Conservation (phyloP, 2,888 invertebrate genomes). For the Acanthosepion pharaonis region DNA sequence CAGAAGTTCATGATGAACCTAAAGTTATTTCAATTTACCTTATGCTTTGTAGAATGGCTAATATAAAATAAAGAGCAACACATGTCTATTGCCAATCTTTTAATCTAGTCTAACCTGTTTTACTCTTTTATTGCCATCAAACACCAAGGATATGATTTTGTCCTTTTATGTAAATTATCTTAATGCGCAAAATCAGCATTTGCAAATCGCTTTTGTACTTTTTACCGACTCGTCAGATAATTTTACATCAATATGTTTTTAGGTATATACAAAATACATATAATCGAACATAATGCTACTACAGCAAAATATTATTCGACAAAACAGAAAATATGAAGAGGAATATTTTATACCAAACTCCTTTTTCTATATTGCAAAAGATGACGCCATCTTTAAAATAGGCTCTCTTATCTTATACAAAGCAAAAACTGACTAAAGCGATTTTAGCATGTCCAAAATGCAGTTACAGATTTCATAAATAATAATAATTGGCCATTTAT, state of each 20-base stretch:
- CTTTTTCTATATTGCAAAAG: neutral
- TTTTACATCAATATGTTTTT: neutral
- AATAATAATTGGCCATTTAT: neutral
- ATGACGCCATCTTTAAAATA: conserved; percentile 13
- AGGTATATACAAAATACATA: neutral
- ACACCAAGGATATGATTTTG: neutral
- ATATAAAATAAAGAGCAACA: neutral
- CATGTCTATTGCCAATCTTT: neutral
- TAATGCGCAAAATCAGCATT: neutral
- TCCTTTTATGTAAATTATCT: neutral
- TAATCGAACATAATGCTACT: neutral
- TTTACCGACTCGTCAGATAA: neutral
- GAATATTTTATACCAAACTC: neutral
- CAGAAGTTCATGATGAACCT: neutral
- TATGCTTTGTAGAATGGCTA: neutral
- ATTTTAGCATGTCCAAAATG: neutral
- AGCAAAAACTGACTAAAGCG: neutral
- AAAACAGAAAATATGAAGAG: neutral
- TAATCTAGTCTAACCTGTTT: neutral
- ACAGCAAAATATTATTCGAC: neutral
- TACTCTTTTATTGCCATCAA: neutral
- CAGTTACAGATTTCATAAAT: neutral
- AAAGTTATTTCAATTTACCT: neutral
- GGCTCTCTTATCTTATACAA: neutral
- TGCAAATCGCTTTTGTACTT: neutral